Evolutionary conservation across 2,113 vertebrate species (phyloP), one percentile per base, ranked within the genome.

Genomic region (Shinisaurus crocodilurus): DNA sequence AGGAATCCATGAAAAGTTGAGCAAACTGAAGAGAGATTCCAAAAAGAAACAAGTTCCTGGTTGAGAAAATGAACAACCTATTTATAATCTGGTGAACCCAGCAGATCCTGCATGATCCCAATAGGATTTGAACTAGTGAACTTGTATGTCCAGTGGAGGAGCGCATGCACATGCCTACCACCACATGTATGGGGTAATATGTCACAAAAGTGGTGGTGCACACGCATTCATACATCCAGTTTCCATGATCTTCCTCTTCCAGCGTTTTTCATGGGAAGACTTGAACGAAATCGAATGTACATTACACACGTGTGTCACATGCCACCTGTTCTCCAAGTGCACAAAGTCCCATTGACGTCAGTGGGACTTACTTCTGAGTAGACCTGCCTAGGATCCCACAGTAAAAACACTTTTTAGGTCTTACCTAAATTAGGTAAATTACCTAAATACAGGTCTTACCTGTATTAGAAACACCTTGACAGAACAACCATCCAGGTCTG

Each of bases 391-490:
- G 2, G 67, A 72, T 69, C 40, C 1, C 29, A 85, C 9, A 84
- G 15, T 67, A 54, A 74, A 79, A 60, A 3, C 50, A 9, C 37
- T 48, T 86, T 74, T 54, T 54, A 8, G 32, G 40, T 89, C 94
- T 95, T 95, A 98, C 98, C 96, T 98, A 97, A 92, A 98, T 96
- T 88, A 98, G 95, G n/a, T n/a, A n/a, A n/a, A n/a, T n/a, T n/a
- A n/a, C n/a, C n/a, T n/a, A n/a, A n/a, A n/a, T n/a, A n/a, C n/a
- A 8, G 32, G 40, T 89, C 94, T 95, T 95, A 98, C 98, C 96
- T 98, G 98, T 92, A 98, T 96, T 88, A 98, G 95, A 94, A 98
- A 98, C 85, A 98, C 95, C 91, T 97, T 97, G 92, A 98, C 48
- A 15, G 93, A 95, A 15, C 91, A 90, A 40, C 97, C 98, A 86